Percentiles rank a stretch among this genome's conserved stretches.
Conservation (phyloP, 2,888 invertebrate genomes). For the Drosophila aldrichi region DNA sequence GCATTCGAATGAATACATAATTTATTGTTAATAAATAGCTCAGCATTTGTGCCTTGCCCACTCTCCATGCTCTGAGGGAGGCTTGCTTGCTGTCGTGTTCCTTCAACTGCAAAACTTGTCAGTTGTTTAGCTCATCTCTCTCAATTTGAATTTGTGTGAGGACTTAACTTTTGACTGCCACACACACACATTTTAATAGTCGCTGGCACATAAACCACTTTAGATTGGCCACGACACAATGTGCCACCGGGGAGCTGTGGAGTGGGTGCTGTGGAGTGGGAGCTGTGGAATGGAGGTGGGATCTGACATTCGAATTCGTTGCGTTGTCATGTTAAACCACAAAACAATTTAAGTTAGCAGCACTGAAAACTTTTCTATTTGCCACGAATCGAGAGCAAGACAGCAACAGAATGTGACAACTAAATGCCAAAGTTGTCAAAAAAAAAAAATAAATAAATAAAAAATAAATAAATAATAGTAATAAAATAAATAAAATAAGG, state of each 20-base stretch:
- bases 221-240: slow-evolving; percentile 41
- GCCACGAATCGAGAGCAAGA: slow-evolving; percentile 38
- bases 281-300: not conserved
- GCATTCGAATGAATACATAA: not conserved
- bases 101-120: not conserved
- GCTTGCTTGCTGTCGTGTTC: not conserved
- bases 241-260: slow-evolving; percentile 6
- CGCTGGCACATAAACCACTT: slow-evolving; percentile 69
- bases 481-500: not conserved
- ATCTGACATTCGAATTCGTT: slow-evolving; percentile 24
- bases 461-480: too few species aligned
- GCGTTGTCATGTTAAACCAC: slow-evolving; percentile 71
- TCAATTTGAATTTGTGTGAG: slow-evolving; percentile 36
- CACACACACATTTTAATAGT: slow-evolving; percentile 61
- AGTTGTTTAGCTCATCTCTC: not conserved
- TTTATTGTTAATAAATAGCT: slow-evolving; percentile 2
- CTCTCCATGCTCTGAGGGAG: too few species aligned
- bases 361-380: slow-evolving; percentile 78
- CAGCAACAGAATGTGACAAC: slow-evolving; percentile 47
- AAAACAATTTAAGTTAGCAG: slow-evolving; percentile 81
- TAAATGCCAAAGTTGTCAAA: slow-evolving; percentile 46
- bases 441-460: not conserved
- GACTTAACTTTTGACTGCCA: slow-evolving; percentile 56
- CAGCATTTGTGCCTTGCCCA: slow-evolving; percentile 2
- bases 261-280: not conserved